Base-by-base conservation (phyloP, 2,113 vertebrate species). In the Carassius auratus region DNA sequence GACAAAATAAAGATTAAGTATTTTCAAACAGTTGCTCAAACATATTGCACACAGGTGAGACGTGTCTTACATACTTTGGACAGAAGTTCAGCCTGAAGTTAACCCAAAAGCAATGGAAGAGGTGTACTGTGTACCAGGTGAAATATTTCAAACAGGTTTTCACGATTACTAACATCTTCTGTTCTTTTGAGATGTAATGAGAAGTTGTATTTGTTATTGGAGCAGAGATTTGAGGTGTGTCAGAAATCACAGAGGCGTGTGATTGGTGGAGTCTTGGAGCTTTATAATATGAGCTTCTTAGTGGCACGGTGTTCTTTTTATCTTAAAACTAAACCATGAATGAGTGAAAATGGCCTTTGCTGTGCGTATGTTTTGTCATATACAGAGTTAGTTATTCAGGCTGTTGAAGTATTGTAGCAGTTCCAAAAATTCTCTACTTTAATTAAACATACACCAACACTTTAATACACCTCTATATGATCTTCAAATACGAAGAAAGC, bases 261-360 rank as follows among this genome's bases (percentile, higher is more conserved):
- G 98, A 99, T 89, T 99, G 97, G 96, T 99, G 98, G 98, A 99
- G 98, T 92, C 95, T 99, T 21, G 98, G 98, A 3, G 94, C 96
- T 3, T 93, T 99, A 74, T 87, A 99, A 55, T 99, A 97, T 42
- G 98, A 99, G 83, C 89, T 99, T 90, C 95, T 99, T 83, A 97
- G 96, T 15, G 98, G 97, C 92, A 95, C 89, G 94, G 98, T 99
- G 0, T 0, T 17, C 45, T 45, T 21, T 17, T 3, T n/a, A 10
- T 50, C 42, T 36, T 0, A 9, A 71, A 42, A 71, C 19, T 38
- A 71, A 42, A 4, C 33, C 68, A 71, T 42, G 36, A 10, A 71
- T 42, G 26, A 68, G 7, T 68, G 7, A 0, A 36, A 36, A 68
- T 15, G 3, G 26, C 13, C 30, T 73, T 73, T 8, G 45, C 23